phyloP scores from a whole-genome alignment of 1,140 invertebrate species.

The Alviniconcha marisindica region DNA sequence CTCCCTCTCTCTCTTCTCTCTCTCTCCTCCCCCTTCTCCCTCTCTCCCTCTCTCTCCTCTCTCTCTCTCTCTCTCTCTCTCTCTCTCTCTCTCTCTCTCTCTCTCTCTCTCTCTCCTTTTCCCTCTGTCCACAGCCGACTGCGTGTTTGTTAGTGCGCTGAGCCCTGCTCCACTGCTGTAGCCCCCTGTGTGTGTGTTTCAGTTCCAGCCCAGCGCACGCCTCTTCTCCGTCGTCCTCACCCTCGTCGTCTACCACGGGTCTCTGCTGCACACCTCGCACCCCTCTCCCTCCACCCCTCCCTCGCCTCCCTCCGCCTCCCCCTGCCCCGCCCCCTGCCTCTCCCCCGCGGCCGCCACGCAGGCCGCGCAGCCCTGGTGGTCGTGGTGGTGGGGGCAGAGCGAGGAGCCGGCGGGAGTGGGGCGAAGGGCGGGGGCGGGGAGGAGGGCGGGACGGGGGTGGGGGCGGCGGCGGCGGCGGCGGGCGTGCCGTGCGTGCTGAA shows the following conservation, averaged over 20 bases:
- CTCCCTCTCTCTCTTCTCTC: background rate
- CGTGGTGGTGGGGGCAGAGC: background rate
- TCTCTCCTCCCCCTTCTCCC: too few species aligned
- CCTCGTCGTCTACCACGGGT: constrained; percentile 9
- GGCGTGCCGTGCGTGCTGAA: constrained; percentile 21
- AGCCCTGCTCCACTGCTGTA: too few species aligned
- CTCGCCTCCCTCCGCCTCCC: background rate
- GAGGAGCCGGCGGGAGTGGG: too few species aligned
- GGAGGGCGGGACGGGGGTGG: background rate
- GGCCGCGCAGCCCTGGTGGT: background rate
- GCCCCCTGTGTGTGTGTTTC: background rate
- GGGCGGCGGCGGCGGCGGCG: background rate
- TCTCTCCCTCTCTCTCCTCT: too few species aligned
- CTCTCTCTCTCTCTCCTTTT: too few species aligned
- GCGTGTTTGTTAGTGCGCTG: too few species aligned
- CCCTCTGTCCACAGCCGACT: too few species aligned
- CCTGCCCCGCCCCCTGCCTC: background rate
- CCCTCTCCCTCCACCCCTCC: background rate
- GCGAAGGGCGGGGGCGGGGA: background rate
- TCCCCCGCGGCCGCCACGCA: background rate
- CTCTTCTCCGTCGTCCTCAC: background rate
- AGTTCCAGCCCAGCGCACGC: constrained; percentile 1
- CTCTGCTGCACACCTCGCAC: background rate
- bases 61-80: too few species aligned
- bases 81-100: too few species aligned